A percentile compares a stretch with the other conserved stretches of the same genome.
Conservation (phyloP, 2,888 invertebrate genomes). For the Leptopterna dolabrata region DNA sequence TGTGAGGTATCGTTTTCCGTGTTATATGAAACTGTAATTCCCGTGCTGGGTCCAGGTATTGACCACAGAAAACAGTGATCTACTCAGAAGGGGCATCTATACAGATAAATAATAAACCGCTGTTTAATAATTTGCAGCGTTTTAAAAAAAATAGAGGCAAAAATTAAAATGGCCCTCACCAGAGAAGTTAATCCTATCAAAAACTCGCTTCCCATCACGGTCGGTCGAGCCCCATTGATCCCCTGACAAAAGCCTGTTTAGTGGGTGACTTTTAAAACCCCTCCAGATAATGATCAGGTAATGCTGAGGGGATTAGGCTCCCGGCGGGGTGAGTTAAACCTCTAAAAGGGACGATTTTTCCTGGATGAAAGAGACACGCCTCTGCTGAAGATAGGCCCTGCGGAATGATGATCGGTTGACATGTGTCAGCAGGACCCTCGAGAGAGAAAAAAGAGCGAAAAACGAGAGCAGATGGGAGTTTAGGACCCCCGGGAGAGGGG, state of each 20-base stretch:
- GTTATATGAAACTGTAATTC: too few relatives aligned
- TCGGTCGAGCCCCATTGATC: background rate
- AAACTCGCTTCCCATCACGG: background rate
- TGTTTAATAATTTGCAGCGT: too few relatives aligned
- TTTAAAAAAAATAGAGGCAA: too few relatives aligned
- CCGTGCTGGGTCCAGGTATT: too few relatives aligned
- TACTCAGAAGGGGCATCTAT: too few relatives aligned
- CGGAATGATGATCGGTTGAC: background rate
- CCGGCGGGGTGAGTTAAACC: background rate
- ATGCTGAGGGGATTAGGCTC: background rate
- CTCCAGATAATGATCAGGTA: slow-evolving; percentile 35
- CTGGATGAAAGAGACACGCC: background rate
- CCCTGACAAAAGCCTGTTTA: background rate
- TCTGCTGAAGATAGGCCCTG: background rate
- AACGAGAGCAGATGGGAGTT: background rate
- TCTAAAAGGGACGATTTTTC: background rate
- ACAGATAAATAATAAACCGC: too few relatives aligned
- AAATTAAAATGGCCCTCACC: background rate
- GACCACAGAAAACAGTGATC: too few relatives aligned
- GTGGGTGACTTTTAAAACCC: slow-evolving; percentile 27
- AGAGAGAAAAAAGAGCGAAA: background rate
- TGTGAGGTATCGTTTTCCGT: too few relatives aligned
- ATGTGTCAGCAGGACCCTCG: background rate
- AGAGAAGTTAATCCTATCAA: background rate
- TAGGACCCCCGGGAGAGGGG: background rate